phyloP scores from a whole-genome alignment of 1,140 invertebrate genomes.

The Zaprionus ghesquierei region DNA sequence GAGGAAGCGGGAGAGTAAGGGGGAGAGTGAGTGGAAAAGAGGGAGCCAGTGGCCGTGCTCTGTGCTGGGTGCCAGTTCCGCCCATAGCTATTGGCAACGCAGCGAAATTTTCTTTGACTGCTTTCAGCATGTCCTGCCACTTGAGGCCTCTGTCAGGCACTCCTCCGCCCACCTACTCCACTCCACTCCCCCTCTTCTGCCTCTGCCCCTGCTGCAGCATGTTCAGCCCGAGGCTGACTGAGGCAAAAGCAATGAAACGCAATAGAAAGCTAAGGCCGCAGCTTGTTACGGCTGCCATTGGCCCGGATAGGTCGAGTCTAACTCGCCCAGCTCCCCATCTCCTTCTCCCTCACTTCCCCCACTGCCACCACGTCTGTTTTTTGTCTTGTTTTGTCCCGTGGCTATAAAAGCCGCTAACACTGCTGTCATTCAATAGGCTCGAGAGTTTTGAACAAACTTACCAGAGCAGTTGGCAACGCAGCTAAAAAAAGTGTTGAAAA shows the following conservation, averaged over 20 bases:
- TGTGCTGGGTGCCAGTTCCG: neutral
- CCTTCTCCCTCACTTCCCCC: neutral
- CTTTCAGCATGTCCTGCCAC: conserved; percentile 34
- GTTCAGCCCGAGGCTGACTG: conserved; percentile 6
- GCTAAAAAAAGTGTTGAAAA: neutral
- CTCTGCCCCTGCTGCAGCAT: neutral
- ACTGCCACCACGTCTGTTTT: neutral
- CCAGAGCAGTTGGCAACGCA: neutral
- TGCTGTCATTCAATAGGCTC: neutral
- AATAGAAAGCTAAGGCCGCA: conserved; percentile 14
- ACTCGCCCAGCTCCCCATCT: neutral
- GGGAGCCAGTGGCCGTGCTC: neutral
- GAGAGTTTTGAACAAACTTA: conserved; percentile 6
- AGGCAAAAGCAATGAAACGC: conserved; percentile 4
- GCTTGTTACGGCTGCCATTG: conserved; percentile 21
- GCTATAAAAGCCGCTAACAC: conserved; percentile 9
- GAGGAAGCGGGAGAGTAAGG: neutral
- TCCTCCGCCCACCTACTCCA: neutral
- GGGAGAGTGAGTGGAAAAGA: neutral
- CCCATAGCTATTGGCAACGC: conserved; percentile 32
- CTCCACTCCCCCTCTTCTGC: neutral
- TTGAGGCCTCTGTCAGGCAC: conserved; percentile 11
- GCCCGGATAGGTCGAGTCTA: neutral
- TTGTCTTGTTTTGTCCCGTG: neutral
- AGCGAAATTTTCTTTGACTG: conserved; percentile 50